Evolutionary conservation across 2,113 vertebrate genomes (phyloP), one percentile per base, ranked within the genome.

Genomic region (Brachypodius melanocephalos): DNA sequence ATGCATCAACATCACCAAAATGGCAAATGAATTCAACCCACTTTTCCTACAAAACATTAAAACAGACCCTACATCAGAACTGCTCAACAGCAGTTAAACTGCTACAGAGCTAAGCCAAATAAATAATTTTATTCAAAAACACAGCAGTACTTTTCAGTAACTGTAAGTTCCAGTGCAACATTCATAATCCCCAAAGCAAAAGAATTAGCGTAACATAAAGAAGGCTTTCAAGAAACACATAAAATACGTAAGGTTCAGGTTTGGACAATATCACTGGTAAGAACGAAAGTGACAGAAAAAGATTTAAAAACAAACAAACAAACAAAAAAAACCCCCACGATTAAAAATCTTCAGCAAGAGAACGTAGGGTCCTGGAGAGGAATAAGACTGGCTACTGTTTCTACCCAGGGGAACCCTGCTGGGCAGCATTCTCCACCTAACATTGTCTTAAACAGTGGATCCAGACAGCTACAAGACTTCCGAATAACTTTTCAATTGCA

Each of bases 171-270:
- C 32, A 77, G 51, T 7, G n/a, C 21, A 83, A 80, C 12, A 22
- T 19, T 45, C 28, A 38, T 1, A 8, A 61, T 10, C 9, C 29
- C 38, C 9, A 58, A 8, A 42, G 51, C 6, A 8, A 9, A 68
- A 73, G 3, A 49, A 74, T 3, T 19, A 32, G 10, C 0, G 0
- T 16, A 48, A 79, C 21, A 73, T 14, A n/a, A 57, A 28, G 4
- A 36, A 51, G 8, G n/a, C 4, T 61, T n/a, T 78, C 14, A n/a
- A 48, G 5, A 17, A 59, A 79, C 15, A n/a, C 0, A 0, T 8
- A 57, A 88, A 73, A 69, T 3, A 16, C 2, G 8, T 17, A 12
- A 7, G 7, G 14, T n/a, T 86, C n/a, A 34, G 8, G 20, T 58
- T 38, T 43, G 13, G 34, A 54, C 51, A 66, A 59, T 1, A 4